phyloP scores from a whole-genome alignment of 2,113 vertebrate species.

The Terrapene triunguis region DNA sequence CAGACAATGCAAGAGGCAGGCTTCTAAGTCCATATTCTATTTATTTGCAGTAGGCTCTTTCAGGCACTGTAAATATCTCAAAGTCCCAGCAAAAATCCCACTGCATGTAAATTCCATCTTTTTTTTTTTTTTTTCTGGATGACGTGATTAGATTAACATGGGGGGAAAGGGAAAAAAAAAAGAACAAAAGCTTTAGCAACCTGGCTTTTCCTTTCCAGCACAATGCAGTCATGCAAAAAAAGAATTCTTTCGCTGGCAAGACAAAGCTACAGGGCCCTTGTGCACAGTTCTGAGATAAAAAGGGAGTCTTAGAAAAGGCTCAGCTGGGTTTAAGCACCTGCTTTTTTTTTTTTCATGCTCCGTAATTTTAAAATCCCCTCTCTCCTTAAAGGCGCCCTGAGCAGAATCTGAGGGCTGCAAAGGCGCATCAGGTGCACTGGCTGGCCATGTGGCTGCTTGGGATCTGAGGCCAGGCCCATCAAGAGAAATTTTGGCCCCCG shows the following conservation, averaged over 20 bases:
- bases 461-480: neutral
- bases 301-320: neutral
- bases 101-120: constrained; percentile 18
- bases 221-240: neutral
- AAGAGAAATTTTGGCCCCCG: neutral
- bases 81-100: constrained; percentile 18
- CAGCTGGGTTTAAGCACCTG: neutral
- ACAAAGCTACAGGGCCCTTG: neutral
- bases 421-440: neutral
- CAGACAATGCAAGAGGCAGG: neutral
- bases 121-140: neutral
- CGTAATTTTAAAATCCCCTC: neutral
- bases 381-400: neutral
- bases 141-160: neutral
- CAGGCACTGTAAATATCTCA: constrained; percentile 12
- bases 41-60: constrained; percentile 7
- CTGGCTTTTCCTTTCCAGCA: constrained; percentile 20
- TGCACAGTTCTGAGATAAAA: neutral
- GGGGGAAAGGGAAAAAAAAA: neutral
- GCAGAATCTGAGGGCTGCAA: neutral
- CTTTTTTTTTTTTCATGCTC: neutral
- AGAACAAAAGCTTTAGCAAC: neutral
- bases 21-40: neutral
- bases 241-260: neutral
- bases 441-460: neutral